Conservation (phyloP, 2,888 invertebrate genomes). For the Allolobophora icterica region DNA sequence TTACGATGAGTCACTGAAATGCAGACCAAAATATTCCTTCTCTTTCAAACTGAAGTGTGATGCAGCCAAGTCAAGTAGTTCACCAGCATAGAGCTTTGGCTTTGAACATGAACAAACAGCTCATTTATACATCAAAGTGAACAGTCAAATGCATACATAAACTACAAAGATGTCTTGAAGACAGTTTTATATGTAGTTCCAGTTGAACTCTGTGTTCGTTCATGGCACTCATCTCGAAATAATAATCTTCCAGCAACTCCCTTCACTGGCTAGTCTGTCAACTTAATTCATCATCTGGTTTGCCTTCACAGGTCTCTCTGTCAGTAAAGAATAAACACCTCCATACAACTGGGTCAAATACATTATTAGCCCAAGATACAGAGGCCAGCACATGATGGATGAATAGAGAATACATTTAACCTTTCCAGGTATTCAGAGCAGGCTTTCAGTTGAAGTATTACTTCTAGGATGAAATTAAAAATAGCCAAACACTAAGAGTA, state of each 20-base stretch:
- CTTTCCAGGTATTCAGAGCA: neutral
- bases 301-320: neutral
- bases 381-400: too few species aligned
- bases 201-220: neutral
- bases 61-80: conserved; percentile 68
- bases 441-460: neutral
- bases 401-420: too few species aligned
- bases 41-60: conserved; percentile 69
- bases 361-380: too few species aligned
- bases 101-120: conserved; percentile 46
- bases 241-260: neutral
- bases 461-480: neutral
- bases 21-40: conserved; percentile 69
- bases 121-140: neutral
- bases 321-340: neutral
- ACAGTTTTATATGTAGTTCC: neutral
- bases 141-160: neutral
- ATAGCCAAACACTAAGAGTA: too few species aligned
- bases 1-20: conserved; percentile 58
- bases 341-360: too few species aligned
- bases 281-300: neutral
- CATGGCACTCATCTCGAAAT: neutral
- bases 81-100: conserved; percentile 67
- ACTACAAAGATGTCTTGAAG: neutral
- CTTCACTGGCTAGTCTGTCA: neutral